Evolutionary conservation across 2,888 invertebrate species (phyloP).

Genomic region (Drosophila infuscata): DNA sequence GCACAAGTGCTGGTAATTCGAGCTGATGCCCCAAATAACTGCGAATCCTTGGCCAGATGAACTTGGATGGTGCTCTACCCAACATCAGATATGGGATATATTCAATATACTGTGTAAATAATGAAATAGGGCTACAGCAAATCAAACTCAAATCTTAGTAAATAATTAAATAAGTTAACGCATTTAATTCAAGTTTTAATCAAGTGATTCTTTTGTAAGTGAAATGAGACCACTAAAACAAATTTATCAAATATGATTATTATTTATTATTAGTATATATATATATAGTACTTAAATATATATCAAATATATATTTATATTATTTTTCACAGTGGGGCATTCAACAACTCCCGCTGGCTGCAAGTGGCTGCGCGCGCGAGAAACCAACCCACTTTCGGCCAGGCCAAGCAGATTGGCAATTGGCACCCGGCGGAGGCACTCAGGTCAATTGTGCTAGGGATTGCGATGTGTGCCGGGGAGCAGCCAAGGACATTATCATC

Average conservation of each 20-base stretch:
- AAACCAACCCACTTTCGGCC: slow-evolving; percentile 38
- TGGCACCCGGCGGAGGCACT: slow-evolving; percentile 62
- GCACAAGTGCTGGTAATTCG: slow-evolving; percentile 5
- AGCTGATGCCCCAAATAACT: neutral
- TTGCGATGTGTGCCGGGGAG: slow-evolving; percentile 49
- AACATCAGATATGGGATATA: neutral
- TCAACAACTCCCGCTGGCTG: slow-evolving; percentile 18
- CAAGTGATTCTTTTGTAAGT: neutral
- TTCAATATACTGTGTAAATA: too few relatives aligned
- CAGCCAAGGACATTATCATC: slow-evolving; percentile 53
- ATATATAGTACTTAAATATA: too few relatives aligned
- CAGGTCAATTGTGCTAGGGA: slow-evolving; percentile 73
- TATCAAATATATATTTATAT: neutral
- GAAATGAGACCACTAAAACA: neutral
- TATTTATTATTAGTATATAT: neutral
- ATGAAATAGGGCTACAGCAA: too few relatives aligned
- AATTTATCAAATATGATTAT: neutral
- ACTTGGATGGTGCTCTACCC: neutral
- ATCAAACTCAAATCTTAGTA: neutral
- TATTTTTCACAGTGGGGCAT: slow-evolving; percentile 15
- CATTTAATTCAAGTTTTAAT: neutral
- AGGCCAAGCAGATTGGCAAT: slow-evolving; percentile 53
- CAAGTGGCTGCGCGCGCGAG: slow-evolving; percentile 11
- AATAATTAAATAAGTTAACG: neutral
- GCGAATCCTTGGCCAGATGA: slow-evolving; percentile 12